Conservation (phyloP, 2,797 vertebrate species). For the Alauda arvensis region DNA sequence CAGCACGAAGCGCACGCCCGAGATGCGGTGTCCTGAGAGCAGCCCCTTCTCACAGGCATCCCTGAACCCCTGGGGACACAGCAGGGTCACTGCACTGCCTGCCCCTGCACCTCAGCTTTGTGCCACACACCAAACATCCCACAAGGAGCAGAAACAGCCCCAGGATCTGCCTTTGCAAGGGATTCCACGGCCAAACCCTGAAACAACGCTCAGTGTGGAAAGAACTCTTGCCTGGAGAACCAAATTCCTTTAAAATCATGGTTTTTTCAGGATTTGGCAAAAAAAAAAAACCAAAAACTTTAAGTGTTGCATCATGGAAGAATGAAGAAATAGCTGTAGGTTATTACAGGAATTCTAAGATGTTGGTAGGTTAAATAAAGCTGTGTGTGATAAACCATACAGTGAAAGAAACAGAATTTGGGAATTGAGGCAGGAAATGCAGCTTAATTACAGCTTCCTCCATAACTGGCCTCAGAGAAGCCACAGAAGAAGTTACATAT, state of each 20-base stretch:
- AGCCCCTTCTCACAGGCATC: slow-evolving; percentile 89
- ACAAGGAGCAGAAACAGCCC: accelerated
- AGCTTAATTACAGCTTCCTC: neutral
- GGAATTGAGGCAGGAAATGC: neutral
- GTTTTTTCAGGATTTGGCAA: neutral
- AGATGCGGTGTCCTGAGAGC: slow-evolving; percentile 86
- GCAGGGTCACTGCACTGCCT: too few relatives aligned
- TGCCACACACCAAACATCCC: accelerated
- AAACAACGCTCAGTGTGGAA: neutral
- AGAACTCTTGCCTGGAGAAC: neutral
- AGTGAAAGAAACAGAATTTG: neutral
- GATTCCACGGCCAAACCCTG: neutral
- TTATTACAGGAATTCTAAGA: neutral
- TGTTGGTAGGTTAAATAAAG: neutral
- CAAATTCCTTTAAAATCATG: neutral
- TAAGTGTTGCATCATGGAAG: neutral
- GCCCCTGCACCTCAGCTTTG: neutral
- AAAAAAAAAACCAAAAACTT: neutral
- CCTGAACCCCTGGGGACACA: slow-evolving; percentile 80
- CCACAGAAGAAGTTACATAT: neutral
- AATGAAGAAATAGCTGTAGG: neutral
- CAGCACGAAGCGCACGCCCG: slow-evolving; percentile 85
- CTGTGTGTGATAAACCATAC: neutral
- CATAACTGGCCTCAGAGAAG: neutral
- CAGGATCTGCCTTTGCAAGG: neutral